A percentile compares a stretch with the other conserved stretches of the same genome.
phyloP scores from a whole-genome alignment of 2,113 vertebrate genomes.

The Larimichthys crocea region DNA sequence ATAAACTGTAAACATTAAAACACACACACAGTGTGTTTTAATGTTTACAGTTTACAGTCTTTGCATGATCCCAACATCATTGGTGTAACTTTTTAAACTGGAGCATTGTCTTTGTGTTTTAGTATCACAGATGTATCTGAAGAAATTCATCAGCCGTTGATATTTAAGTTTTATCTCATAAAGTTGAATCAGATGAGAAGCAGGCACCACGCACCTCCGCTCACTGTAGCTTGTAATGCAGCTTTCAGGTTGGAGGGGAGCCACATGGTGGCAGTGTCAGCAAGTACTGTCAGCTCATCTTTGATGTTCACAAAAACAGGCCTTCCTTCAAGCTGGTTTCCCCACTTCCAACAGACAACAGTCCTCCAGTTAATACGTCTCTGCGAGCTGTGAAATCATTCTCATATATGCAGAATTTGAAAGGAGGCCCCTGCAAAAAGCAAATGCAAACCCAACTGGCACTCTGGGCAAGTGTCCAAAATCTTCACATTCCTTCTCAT shows the following conservation, averaged over 20 bases:
- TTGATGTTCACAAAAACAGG: not conserved
- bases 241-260: not conserved
- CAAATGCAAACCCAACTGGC: conserved; percentile 18
- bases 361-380: not conserved
- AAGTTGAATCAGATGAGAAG: not conserved
- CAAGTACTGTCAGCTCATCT: conserved; percentile 33
- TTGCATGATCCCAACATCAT: not conserved
- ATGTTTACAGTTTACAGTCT: not conserved
- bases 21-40: not conserved
- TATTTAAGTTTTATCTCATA: not conserved
- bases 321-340: not conserved
- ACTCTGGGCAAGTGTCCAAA: not conserved
- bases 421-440: not conserved
- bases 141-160: not conserved
- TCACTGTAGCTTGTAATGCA: not conserved
- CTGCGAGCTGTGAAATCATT: not conserved
- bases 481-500: conserved; percentile 18
- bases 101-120: not conserved
- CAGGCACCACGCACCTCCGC: not conserved
- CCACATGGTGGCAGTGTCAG: conserved; percentile 77
- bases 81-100: not conserved
- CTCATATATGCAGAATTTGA: not conserved
- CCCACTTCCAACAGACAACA: not conserved
- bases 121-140: not conserved
- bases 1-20: too few species aligned